Evolutionary conservation across 2,888 invertebrate species (phyloP).

Genomic region (Sthenelais limicola): DNA sequence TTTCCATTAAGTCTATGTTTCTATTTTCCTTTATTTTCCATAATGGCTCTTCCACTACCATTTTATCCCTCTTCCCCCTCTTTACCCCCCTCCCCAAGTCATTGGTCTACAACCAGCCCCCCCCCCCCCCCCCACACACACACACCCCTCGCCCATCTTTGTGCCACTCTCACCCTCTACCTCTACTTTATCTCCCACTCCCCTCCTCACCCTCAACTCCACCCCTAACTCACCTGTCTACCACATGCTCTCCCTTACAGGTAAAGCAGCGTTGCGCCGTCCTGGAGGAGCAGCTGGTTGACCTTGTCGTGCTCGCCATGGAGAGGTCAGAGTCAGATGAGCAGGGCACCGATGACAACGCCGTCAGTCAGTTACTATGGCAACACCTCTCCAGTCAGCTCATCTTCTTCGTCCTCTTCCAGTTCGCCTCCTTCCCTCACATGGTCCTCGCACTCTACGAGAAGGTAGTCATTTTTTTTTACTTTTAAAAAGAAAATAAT

Average conservation of each 20-base stretch:
- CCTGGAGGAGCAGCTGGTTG: conserved; percentile 92
- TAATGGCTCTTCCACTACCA: too few species aligned
- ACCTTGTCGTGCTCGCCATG: conserved; percentile 91
- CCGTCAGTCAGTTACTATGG: conserved; percentile 77
- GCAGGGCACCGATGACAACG: conserved; percentile 53
- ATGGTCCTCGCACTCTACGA: conserved; percentile 91
- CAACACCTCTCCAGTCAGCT: conserved; percentile 93
- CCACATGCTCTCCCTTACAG: conserved; percentile 68
- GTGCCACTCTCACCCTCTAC: too few species aligned
- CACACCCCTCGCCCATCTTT: too few species aligned
- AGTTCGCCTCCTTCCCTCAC: conserved; percentile 93
- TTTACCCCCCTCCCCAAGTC: too few species aligned
- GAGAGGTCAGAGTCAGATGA: conserved; percentile 83
- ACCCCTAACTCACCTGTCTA: too few species aligned
- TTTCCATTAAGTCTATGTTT: too few species aligned
- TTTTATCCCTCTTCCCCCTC: too few species aligned
- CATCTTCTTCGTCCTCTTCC: conserved; percentile 94
- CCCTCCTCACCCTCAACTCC: too few species aligned
- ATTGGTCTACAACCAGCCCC: too few species aligned
- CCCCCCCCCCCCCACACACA: too few species aligned
- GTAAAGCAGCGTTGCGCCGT: conserved; percentile 90
- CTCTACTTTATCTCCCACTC: too few species aligned
- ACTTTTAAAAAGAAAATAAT: background rate
- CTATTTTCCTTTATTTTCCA: too few species aligned
- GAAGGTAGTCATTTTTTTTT: conserved; percentile 79